A percentile compares a stretch with the other conserved stretches of the same genome.
phyloP scores from a whole-genome alignment of 2,888 invertebrate genomes.

The Cinara cedri region DNA sequence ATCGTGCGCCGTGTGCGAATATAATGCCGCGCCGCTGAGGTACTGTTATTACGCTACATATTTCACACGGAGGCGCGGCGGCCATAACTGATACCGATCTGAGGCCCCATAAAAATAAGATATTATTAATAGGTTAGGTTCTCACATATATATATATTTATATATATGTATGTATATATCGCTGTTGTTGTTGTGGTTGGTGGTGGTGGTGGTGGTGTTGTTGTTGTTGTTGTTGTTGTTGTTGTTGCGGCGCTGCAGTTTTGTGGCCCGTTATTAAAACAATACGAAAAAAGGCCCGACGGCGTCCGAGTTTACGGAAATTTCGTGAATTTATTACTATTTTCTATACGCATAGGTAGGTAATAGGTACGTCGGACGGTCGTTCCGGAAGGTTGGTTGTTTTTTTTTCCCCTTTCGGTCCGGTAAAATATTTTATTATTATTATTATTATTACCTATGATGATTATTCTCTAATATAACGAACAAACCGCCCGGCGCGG shows the following conservation, averaged over 20 bases:
- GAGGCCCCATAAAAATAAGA: slow-evolving; percentile 47
- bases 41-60: slow-evolving; percentile 52
- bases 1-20: slow-evolving; percentile 49
- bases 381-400: slow-evolving; percentile 21
- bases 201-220: too few relatives aligned
- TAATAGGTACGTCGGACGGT: too few relatives aligned
- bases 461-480: too few relatives aligned
- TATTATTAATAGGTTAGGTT: slow-evolving; percentile 40
- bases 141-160: too few relatives aligned
- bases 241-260: too few relatives aligned
- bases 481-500: too few relatives aligned
- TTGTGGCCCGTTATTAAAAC: slow-evolving; percentile 51
- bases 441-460: slow-evolving; percentile 20
- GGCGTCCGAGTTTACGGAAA: slow-evolving; percentile 35
- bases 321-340: slow-evolving; percentile 49
- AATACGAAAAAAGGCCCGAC: slow-evolving; percentile 33
- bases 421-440: slow-evolving; percentile 37
- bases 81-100: slow-evolving; percentile 53
- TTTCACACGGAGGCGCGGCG: slow-evolving; percentile 37
- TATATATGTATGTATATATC: too few relatives aligned
- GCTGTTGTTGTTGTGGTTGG: not conserved
- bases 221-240: not conserved
- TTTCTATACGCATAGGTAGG: too few relatives aligned
- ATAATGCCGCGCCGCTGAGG: slow-evolving; percentile 35
- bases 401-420: not conserved